These are phyloP conservation scores for Lissocephala sabroskyi DNA, from an alignment of 2,888 invertebrate species.

Conservation along the genomic window DNA sequence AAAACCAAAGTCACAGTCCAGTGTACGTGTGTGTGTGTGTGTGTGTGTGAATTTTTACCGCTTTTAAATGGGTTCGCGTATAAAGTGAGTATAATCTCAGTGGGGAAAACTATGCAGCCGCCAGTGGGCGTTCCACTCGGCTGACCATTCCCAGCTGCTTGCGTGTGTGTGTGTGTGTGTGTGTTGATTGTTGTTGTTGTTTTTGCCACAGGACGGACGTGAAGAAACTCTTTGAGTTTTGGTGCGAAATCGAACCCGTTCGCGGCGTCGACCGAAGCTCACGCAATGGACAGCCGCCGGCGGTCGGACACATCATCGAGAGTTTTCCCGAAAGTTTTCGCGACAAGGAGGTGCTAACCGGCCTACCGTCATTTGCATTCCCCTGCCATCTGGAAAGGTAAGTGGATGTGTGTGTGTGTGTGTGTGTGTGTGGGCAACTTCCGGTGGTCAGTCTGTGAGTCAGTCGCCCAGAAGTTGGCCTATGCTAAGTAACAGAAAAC, in stretches of 20 bases:
- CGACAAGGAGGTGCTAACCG: slow-evolving; percentile 88
- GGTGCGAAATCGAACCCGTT: slow-evolving; percentile 70
- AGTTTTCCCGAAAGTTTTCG: slow-evolving; percentile 88
- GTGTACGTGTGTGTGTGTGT: too few species aligned
- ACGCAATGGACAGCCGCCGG: slow-evolving; percentile 35
- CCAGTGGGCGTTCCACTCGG: slow-evolving; percentile 65
- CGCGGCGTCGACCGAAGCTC: slow-evolving; percentile 49
- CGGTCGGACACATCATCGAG: slow-evolving; percentile 78
- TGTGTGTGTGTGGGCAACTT: not conserved
- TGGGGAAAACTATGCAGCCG: slow-evolving; percentile 21
- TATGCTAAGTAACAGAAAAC: too few species aligned
- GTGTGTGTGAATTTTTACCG: too few species aligned
- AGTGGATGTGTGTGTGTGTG: slow-evolving; percentile 64
- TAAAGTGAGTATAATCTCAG: slow-evolving; percentile 57
- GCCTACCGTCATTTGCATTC: slow-evolving; percentile 93
- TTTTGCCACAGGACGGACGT: slow-evolving; percentile 66
- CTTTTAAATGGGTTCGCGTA: slow-evolving; percentile 64
- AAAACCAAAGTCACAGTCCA: too few species aligned
- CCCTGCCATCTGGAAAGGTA: slow-evolving; percentile 87
- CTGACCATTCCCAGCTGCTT: slow-evolving; percentile 17
- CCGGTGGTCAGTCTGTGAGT: slow-evolving; percentile 8
- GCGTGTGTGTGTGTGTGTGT: too few species aligned
- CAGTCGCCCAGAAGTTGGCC: too few species aligned
- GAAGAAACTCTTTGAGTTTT: slow-evolving; percentile 72
- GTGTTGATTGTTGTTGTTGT: slow-evolving; percentile 3